Base-by-base conservation (phyloP, 2,113 vertebrate genomes). In the Myrmophylax atrothorax region DNA sequence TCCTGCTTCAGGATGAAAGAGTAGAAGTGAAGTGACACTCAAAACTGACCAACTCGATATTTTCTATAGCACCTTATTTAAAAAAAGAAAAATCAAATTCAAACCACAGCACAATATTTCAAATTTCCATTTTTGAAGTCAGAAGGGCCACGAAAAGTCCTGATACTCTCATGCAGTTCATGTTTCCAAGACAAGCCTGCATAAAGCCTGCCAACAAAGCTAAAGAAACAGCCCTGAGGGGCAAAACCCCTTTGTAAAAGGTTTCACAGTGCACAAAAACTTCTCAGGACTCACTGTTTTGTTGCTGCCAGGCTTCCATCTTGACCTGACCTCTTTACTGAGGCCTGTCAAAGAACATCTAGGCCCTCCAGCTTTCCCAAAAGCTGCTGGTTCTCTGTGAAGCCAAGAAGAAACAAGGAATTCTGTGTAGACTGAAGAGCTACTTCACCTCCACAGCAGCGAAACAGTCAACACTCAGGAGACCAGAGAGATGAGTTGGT, bases 111-210 rank as follows among this genome's bases (percentile, higher is more conserved):
- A 72, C 8, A 10, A 23, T 0, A 7, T 25, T 60, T n/a, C 33
- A 64, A n/a, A 81, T 47, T 42, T 55, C 35, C 28, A 4, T 26
- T 74, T 82, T 63, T 58, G 3, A 92, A 74, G 19, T 28, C 24
- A 62, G 22, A 76, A 81, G 14, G 35, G 29, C 29, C 63, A 42
- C 0, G 0, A n/a, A 42, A 64, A 44, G 20, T 19, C 58, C 62
- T 3, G 0, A 49, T 4, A 66, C 3, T 26, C 16, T 14, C 1
- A 1, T 2, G 1, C 3, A 66, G n/a, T 19, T 81, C 24, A 19
- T 1, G 5, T 73, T 73, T 81, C 26, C 46, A 81, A 33, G 24
- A 89, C 26, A 20, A 78, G 66, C 31, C 42, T 55, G 55, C 14
- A 7, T 33, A 62, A 84, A 87, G 47, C 42, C 42, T 89, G 49